Evolutionary conservation across 2,888 invertebrate genomes (phyloP).

Genomic region (Pachymerium ferrugineum): DNA sequence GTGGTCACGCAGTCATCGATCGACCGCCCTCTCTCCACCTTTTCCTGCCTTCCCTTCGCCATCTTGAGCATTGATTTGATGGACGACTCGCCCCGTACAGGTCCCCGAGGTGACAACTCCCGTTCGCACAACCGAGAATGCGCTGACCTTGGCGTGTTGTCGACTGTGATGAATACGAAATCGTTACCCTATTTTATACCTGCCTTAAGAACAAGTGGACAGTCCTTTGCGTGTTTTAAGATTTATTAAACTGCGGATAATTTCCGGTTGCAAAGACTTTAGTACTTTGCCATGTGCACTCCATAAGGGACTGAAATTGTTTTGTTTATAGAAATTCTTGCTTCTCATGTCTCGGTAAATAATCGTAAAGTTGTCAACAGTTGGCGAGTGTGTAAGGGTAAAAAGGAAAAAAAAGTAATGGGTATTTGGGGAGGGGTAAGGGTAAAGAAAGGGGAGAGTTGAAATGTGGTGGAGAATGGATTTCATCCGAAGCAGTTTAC

Average conservation of each 20-base stretch:
- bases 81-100: slow-evolving; percentile 11
- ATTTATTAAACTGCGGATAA: too few relatives aligned
- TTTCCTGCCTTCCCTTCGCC: slow-evolving; percentile 15
- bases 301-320: slow-evolving; percentile 12
- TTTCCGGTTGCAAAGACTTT: too few relatives aligned
- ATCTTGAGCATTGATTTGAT: slow-evolving; percentile 27
- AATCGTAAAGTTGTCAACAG: slow-evolving; percentile 27
- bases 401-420: too few relatives aligned
- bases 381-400: slow-evolving; percentile 19
- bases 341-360: slow-evolving; percentile 21
- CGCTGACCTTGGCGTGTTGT: slow-evolving; percentile 8
- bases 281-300: not conserved
- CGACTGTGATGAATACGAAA: slow-evolving; percentile 17
- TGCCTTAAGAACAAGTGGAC: too few relatives aligned
- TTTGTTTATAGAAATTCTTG: slow-evolving; percentile 27
- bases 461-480: slow-evolving; percentile 1
- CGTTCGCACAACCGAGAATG: slow-evolving; percentile 16
- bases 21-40: slow-evolving; percentile 6
- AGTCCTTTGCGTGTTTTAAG: not conserved
- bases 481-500: slow-evolving; percentile 27
- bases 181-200: not conserved
- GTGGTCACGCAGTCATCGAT: slow-evolving; percentile 24
- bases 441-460: slow-evolving; percentile 16
- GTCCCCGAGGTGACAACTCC: slow-evolving; percentile 27
- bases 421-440: not conserved